These are phyloP conservation scores for Trissoscelio sp. DNA, from an alignment of 2,888 invertebrate genomes.

Conservation along the genomic window DNA sequence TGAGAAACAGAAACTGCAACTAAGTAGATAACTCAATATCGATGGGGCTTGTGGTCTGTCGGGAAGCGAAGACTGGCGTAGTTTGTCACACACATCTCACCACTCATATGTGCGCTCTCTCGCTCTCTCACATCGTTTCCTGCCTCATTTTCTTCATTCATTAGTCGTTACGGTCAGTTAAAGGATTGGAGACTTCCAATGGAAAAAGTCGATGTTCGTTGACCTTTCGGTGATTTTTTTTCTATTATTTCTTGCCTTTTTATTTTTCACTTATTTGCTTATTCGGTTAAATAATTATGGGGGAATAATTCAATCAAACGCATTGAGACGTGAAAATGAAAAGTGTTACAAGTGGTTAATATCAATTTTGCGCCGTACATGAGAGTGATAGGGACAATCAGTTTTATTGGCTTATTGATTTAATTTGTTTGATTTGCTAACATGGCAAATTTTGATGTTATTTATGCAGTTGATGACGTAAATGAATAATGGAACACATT, in stretches of 20 bases:
- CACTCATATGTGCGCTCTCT: background rate
- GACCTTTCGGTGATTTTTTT: constrained; percentile 32
- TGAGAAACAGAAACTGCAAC: constrained; percentile 72
- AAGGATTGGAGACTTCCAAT: background rate
- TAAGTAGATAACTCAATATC: constrained; percentile 81
- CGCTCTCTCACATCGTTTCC: constrained; percentile 15
- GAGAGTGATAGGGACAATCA: background rate
- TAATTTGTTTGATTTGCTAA: constrained; percentile 38
- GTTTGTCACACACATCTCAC: constrained; percentile 58
- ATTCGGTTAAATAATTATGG: constrained; percentile 26
- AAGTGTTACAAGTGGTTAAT: constrained; percentile 47
- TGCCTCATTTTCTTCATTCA: constrained; percentile 47
- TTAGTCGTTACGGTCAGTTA: no score
- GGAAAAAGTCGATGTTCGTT: constrained; percentile 15
- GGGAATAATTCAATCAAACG: constrained; percentile 15
- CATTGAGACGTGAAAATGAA: constrained; percentile 18
- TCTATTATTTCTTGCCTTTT: constrained; percentile 34
- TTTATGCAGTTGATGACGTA: constrained; percentile 22
- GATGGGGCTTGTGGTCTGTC: constrained; percentile 73
- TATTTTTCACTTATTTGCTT: constrained; percentile 24
- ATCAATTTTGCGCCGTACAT: constrained; percentile 20
- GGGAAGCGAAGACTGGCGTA: constrained; percentile 72
- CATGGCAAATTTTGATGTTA: constrained; percentile 8
- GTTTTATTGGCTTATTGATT: constrained; percentile 42
- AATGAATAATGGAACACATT: no score